phyloP scores from a whole-genome alignment of 2,888 invertebrate genomes.

The Cyrtodaria siliqua region DNA sequence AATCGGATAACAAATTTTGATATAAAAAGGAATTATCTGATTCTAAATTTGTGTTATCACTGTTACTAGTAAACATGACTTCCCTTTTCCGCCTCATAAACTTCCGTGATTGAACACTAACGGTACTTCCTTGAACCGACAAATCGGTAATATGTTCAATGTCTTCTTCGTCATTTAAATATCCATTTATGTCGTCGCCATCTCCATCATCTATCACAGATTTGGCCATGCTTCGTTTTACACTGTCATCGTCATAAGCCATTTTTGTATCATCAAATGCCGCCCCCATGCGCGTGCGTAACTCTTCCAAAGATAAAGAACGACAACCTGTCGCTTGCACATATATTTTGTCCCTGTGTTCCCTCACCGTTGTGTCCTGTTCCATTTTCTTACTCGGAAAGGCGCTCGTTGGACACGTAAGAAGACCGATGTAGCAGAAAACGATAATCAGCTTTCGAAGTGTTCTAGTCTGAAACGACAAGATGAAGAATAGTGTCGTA shows the following conservation, averaged over 20 bases:
- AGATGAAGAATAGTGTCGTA: too few species aligned
- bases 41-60: conserved; percentile 37
- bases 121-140: conserved; percentile 32
- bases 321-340: conserved; percentile 67
- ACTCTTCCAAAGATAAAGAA: conserved; percentile 64
- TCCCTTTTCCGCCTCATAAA: conserved; percentile 70
- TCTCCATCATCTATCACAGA: conserved; percentile 49
- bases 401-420: conserved; percentile 60
- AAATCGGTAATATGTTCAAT: conserved; percentile 38
- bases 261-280: conserved; percentile 73
- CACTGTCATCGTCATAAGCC: conserved; percentile 65
- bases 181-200: conserved; percentile 46
- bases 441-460: conserved; percentile 59
- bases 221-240: conserved; percentile 60
- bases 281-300: conserved; percentile 71
- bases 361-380: conserved; percentile 42
- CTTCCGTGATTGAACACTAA: conserved; percentile 62
- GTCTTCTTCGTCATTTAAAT: conserved; percentile 57
- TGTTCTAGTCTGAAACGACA: conserved; percentile 67
- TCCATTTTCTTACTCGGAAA: conserved; percentile 54
- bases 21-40: conserved; percentile 52
- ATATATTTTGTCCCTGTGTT: conserved; percentile 44
- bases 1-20: conserved; percentile 50
- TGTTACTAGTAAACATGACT: conserved; percentile 19
- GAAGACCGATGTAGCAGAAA: conserved; percentile 59